Evolutionary conservation across 2,797 vertebrate genomes (phyloP).

Genomic region (Xenentodon cancila): DNA sequence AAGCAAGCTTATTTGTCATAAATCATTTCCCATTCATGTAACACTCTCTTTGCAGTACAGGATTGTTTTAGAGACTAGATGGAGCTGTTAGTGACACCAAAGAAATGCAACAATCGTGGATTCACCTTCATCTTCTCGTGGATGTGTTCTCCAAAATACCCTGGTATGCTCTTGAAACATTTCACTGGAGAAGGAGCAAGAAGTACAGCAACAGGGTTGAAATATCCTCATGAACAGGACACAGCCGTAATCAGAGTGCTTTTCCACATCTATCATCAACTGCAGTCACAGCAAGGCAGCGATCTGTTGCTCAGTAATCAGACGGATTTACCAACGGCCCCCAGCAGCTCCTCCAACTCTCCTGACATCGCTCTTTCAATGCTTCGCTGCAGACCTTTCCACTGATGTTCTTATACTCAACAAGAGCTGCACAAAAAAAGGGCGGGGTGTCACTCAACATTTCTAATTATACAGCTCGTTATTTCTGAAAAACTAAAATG

Average conservation of each 20-base stretch:
- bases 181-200: slow-evolving; percentile 71
- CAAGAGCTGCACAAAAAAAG: slow-evolving; percentile 72
- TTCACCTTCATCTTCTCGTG: slow-evolving; percentile 82
- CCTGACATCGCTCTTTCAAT: slow-evolving; percentile 85
- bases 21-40: too few relatives aligned
- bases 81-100: background rate
- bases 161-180: slow-evolving; percentile 79
- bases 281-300: too few relatives aligned
- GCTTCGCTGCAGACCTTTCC: slow-evolving; percentile 84
- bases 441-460: background rate
- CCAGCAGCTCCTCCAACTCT: slow-evolving; percentile 80
- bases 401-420: slow-evolving; percentile 83
- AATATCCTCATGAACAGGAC: too few relatives aligned
- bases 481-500: background rate
- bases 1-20: too few relatives aligned
- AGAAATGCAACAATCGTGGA: background rate
- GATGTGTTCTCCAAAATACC: slow-evolving; percentile 83
- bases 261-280: too few relatives aligned
- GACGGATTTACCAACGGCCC: slow-evolving; percentile 81
- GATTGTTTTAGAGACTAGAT: too few relatives aligned
- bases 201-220: background rate
- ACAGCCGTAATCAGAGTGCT: too few relatives aligned
- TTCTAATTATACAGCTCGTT: background rate
- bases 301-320: background rate
- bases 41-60: too few relatives aligned